Conservation (phyloP, 2,797 vertebrate species). For the Micromesistius poutassou region DNA sequence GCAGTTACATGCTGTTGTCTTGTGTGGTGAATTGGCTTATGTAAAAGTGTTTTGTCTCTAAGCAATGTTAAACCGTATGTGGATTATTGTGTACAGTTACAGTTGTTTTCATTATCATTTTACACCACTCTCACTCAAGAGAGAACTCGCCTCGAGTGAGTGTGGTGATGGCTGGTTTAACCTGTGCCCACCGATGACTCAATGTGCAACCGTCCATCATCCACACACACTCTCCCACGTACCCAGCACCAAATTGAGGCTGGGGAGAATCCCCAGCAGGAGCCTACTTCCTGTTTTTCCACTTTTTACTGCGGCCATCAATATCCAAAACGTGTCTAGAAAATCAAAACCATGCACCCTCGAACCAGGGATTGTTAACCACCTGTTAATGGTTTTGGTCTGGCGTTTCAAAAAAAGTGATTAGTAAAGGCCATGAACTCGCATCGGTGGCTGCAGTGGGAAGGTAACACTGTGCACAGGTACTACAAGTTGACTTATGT, state of each 20-base stretch:
- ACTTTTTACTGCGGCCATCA: neutral
- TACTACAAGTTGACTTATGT: neutral
- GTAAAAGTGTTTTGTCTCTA: conserved; percentile 4
- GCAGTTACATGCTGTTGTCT: conserved; percentile 22
- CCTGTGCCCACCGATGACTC: no score
- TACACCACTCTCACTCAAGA: no score
- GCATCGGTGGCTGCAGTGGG: neutral
- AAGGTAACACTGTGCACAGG: neutral
- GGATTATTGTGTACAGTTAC: neutral
- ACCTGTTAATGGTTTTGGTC: neutral
- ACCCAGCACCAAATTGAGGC: no score
- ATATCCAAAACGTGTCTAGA: neutral
- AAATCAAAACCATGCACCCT: no score
- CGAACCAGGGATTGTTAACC: neutral
- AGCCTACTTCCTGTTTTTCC: neutral
- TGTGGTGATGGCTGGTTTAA: no score
- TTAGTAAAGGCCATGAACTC: neutral
- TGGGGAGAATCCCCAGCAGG: no score
- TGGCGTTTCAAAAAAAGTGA: neutral
- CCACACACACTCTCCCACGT: no score
- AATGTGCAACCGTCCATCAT: no score
- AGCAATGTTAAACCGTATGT: neutral
- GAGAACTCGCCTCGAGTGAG: no score
- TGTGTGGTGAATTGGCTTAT: conserved; percentile 3
- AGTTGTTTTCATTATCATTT: neutral